Evolutionary conservation across 2,797 vertebrate species (phyloP), one percentile per base, ranked within the genome.

Genomic region (Lerista edwardsae): DNA sequence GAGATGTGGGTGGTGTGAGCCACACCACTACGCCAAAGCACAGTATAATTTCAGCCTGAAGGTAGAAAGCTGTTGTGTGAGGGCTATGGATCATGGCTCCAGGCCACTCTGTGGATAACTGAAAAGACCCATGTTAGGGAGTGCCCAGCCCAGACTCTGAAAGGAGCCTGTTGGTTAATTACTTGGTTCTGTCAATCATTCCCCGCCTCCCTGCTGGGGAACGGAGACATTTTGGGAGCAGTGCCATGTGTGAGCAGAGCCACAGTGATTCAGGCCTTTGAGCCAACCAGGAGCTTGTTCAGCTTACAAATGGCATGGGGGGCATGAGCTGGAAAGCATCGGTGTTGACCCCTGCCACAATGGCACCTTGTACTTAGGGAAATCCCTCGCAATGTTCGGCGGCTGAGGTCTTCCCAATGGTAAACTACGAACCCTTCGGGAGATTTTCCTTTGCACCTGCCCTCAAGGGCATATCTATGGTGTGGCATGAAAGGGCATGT

Each of bases 41-140:
- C 79, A 14, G 67, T 34, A 79, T 91, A 61, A 78, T 84, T 84
- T 78, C 78, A 87, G 86, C 73, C 76, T 88, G 82, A 31, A 19
- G 27, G n/a, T n/a, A 7, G 67, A 6, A 87, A 88, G 85, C 80
- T 84, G 82, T 83, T 78, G 19, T 7, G 62, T 88, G 87, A 87
- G 81, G 80, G 41, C 65, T 67, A 57, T 51, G 75, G 17, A 83
- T 85, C 69, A 71, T 34, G 76, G 69, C 39, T 69, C 72, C 62
- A 82, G 1, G 79, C 80, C 73, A 1, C 47, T 61, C 55, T 44
- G 61, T 6, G 6, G 0, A 0, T 64, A 83, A 68, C 75, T 83
- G 23, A 55, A 25, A 76, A 62, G 79, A 44, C 27, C 29, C 27
- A 65, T 87, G 51, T 19, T 0, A 27, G 61, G 25, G 79, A 73